Evolutionary conservation across 2,888 invertebrate genomes (phyloP), one percentile per base, ranked within the genome.

Genomic region (Brachylomia viminalis): DNA sequence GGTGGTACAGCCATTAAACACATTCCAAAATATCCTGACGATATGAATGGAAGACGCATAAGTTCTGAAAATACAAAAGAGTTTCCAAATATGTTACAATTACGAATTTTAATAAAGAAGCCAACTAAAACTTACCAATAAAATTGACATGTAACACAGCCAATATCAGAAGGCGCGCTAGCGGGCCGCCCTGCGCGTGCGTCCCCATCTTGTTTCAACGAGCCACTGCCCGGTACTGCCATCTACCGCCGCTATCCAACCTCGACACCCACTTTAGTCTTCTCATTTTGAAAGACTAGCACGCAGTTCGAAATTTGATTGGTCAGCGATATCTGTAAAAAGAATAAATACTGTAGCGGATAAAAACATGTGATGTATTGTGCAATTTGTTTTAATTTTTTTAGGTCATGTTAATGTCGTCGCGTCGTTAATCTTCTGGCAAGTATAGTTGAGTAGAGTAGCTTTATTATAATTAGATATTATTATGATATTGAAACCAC

Each of bases 91-190:
- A 23, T 17, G 17, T 30, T 10, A 17, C 5, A 23, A 6, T 42
- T 15, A 38, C 2, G 1, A 42, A 42, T 23, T n/a, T n/a, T 3
- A 20, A 27, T 20, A 33, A 1, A 47, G 64, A 42, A 49, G n/a
- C 13, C 30, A 62, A 52, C 58, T 69, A 64, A 33, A 47, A 90
- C 94, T 93, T 91, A 96, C 96, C 96, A 90, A 95, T 93, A 92
- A 96, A 96, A 92, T 96, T 96, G 73, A 95, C 95, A 84, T 96
- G 95, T 85, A 96, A 87, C 33, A 96, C 92, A 69, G 96, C 96
- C 65, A 96, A 88, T 27, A 96, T 88, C 11, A 96, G 91, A 68
- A 96, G 92, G 82, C 95, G 95, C 87, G 96, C 95, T 89, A 96
- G 95, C 87, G 96, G 94, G 83, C 95, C 93, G 74, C 94, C 93